phyloP scores from a whole-genome alignment of 2,113 vertebrate genomes.

The Australoheros scitulus region DNA sequence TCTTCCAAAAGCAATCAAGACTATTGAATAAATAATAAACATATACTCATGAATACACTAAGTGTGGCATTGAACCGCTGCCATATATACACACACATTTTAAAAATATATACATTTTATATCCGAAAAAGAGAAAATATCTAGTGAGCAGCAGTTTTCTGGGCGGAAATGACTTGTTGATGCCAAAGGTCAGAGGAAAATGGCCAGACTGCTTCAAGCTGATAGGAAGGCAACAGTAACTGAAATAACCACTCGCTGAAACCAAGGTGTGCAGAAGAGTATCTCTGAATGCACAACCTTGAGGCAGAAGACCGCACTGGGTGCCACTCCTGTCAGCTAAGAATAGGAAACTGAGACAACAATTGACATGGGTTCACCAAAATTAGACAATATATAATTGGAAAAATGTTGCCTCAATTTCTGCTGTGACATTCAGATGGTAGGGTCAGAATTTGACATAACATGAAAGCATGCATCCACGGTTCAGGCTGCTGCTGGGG shows the following conservation, averaged over 20 bases:
- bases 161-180: not conserved
- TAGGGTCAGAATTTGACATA: not conserved
- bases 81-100: not conserved
- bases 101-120: not conserved
- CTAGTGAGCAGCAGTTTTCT: rapidly evolving
- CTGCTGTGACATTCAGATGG: not conserved
- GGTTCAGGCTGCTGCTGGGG: not conserved
- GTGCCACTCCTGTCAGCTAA: not conserved
- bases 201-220: no score
- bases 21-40: not conserved
- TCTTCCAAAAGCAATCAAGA: not conserved
- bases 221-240: not conserved
- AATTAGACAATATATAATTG: not conserved
- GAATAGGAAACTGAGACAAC: not conserved
- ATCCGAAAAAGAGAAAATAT: not conserved
- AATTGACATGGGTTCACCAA: not conserved
- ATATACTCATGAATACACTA: not conserved
- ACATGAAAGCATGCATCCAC: not conserved
- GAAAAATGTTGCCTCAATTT: not conserved
- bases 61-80: not conserved
- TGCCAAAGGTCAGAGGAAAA: not conserved
- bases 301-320: not conserved
- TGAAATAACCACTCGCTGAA: not conserved
- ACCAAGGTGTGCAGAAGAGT: not conserved
- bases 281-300: not conserved